Evolutionary conservation across 1,140 invertebrate species (phyloP), one percentile per base, ranked within the genome.

Genomic region (Geopemphigus sp.): DNA sequence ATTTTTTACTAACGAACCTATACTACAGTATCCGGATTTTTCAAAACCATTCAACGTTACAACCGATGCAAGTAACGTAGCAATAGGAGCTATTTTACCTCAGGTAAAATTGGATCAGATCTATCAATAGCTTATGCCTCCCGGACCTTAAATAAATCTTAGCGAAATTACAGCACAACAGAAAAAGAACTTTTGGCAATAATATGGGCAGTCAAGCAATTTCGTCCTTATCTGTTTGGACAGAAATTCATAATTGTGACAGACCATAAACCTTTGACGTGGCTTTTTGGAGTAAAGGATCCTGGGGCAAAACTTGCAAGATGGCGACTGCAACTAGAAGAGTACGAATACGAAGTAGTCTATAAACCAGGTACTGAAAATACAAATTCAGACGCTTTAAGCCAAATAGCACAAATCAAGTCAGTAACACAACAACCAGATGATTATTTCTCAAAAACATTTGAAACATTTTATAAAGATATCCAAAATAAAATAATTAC

Each of bases 161-260:
- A 85, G 83, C 19, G 15, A 0, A 83, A 83, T 56, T 84, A 84
- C 68, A 66, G 72, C 14, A 82, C 82, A 0, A 83, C 84, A 32
- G 84, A 87, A 84, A 85, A 86, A 82, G 88, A 90, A 85, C 85
- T 84, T 84, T 84, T 17, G 82, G 85, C 8, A 11, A 85, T 89
- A 14, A 83, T 90, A 0, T 87, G 85, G 84, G 85, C 84, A 14
- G 82, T 85, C 5, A 84, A 86, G 82, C 84, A 86, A 73, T 88
- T 88, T 82, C 59, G 85, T 81, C 83, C 85, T 39, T 88, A 87
- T 83, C 81, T 89, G 4, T 86, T 85, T 81, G 86, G 85, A 45
- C 84, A 78, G 73, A 83, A 86, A 50, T 88, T 89, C 80, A 85
- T 81, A 32, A 86, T 88, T 8, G 81, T 85, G 22, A 89, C 88